Evolutionary conservation across 1,140 invertebrate species (phyloP).

Genomic region (Holotrichia oblita): DNA sequence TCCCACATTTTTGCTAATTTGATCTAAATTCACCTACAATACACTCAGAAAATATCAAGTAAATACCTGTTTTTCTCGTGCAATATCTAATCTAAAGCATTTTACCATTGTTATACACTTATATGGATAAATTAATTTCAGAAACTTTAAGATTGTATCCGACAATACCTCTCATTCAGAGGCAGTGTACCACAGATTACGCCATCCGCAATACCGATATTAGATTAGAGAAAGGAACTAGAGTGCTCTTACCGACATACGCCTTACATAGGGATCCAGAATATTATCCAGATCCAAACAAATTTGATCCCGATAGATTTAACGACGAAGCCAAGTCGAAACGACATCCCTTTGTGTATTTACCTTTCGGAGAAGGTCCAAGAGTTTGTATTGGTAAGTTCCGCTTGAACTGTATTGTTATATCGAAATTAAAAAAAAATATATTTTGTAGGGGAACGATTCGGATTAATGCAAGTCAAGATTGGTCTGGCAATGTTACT

Average conservation of each 20-base stretch:
- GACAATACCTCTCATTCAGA: constrained; percentile 57
- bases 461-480: too few species aligned
- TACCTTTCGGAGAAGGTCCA: constrained; percentile 83
- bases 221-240: constrained; percentile 58
- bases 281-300: too few species aligned
- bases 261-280: too few species aligned
- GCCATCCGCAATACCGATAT: constrained; percentile 54
- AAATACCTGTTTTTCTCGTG: constrained; percentile 54
- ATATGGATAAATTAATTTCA: too few species aligned
- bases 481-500: constrained; percentile 50
- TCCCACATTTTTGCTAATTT: too few species aligned
- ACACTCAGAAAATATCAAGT: too few species aligned
- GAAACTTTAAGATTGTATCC: constrained; percentile 63
- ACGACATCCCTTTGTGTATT: constrained; percentile 65
- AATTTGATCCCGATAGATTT: too few species aligned
- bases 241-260: constrained; percentile 61
- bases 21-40: too few species aligned
- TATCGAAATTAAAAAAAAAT: not conserved
- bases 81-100: not conserved
- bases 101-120: too few species aligned
- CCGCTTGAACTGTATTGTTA: not conserved
- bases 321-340: constrained; percentile 62
- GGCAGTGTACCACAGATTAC: constrained; percentile 60
- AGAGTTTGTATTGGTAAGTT: constrained; percentile 77
- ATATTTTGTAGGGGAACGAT: constrained; percentile 48